Percentiles rank a stretch among this genome's conserved stretches.
These are phyloP conservation scores for Geodia barretti DNA, from an alignment of 37 sponge, comb jelly and placozoan species.

Conservation along the genomic window DNA sequence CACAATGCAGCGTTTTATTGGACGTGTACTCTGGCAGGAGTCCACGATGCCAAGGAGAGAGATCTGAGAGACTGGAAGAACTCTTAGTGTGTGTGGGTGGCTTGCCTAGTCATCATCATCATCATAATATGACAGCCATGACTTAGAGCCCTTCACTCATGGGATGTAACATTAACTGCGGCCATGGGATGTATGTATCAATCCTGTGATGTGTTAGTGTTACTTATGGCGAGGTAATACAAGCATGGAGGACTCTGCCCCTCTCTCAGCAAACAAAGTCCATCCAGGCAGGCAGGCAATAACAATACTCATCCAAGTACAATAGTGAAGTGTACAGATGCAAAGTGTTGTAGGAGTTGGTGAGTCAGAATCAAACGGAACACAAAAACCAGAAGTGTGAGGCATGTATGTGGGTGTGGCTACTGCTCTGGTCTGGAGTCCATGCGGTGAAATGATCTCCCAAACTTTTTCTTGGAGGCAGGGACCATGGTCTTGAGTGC, in stretches of 20 bases:
- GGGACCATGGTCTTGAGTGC: conserved; percentile 72
- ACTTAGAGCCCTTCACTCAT: no score
- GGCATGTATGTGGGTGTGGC: background rate
- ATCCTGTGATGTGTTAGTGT: no score
- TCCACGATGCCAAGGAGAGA: conserved; percentile 37
- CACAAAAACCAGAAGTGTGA: background rate
- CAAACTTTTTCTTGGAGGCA: conserved; percentile 66
- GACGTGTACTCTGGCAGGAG: conserved; percentile 55
- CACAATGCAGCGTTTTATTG: conserved; percentile 51
- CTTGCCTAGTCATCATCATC: no score
- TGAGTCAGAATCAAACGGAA: background rate
- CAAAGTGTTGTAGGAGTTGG: background rate
- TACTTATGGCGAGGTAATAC: no score
- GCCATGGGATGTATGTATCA: no score
- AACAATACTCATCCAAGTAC: background rate
- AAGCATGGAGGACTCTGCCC: no score
- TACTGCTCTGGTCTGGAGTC: conserved; percentile 70
- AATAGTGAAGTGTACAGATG: background rate
- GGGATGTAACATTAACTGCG: no score
- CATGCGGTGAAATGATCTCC: conserved; percentile 82
- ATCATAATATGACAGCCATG: no score
- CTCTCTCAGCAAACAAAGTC: no score
- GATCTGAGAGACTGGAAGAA: conserved; percentile 55
- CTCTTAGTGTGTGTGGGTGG: no score
- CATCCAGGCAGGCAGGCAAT: no score